A percentile compares a stretch with the other conserved stretches of the same genome.
Evolutionary conservation across 2,113 vertebrate species (phyloP).

Genomic region (Mastomys natalensis): DNA sequence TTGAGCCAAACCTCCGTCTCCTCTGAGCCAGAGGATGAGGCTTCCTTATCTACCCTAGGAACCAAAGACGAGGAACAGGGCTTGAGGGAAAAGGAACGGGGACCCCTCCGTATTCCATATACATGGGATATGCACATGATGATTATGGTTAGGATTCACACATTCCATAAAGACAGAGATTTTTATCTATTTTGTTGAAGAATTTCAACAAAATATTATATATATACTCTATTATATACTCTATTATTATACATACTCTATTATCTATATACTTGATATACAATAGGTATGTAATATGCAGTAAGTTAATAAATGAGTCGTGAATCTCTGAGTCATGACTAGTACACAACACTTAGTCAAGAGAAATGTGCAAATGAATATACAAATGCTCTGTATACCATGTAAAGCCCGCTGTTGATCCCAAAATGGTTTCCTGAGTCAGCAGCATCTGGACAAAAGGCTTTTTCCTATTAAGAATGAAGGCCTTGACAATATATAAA

Average conservation of each 20-base stretch:
- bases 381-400: neutral
- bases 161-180: neutral
- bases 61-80: neutral
- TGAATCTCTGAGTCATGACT: neutral
- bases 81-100: accelerated
- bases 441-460: neutral
- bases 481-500: neutral
- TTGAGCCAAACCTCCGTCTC: constrained; percentile 5
- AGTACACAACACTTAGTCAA: neutral
- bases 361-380: neutral
- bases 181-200: neutral
- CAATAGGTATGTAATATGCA: neutral
- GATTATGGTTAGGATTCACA: neutral
- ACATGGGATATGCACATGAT: neutral
- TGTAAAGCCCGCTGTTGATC: neutral
- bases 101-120: neutral
- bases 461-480: neutral
- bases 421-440: neutral
- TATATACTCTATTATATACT: too few species aligned
- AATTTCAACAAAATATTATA: too few species aligned
- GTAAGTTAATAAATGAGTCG: neutral
- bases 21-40: neutral
- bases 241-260: too few species aligned
- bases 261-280: neutral
- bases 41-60: neutral